Base-by-base conservation (phyloP, 92 coral and sea anemone species). In the Palythoa caribaeorum region DNA sequence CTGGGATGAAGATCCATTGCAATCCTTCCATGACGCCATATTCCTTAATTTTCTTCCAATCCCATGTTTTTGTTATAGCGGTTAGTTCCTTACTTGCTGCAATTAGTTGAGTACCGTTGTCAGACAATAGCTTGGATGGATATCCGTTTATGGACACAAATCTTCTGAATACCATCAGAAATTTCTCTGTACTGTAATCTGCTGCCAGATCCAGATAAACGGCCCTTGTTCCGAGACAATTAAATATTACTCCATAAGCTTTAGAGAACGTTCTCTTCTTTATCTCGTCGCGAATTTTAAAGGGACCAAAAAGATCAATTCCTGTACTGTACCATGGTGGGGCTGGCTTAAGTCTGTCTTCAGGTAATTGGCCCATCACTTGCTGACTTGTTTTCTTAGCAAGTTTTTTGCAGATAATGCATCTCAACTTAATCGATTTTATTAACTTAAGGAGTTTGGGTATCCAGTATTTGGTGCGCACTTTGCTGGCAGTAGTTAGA, bases 21-120 rank as follows among this genome's bases (percentile, higher is more conserved):
- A 92, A 28, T 65, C 92, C 94, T 57, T 86, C 86, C 50, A 71
- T 88, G 15, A 62, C 88, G 8, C 92, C 91, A 69, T 70, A 91
- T n/a, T 48, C 89, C 71, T 57, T 78, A 1, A 88, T 85, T 19
- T 83, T 76, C 47, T 89, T 70, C 78, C 78, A 71, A 52, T 84
- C 76, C 89, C 85, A 89, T 16, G 9, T 83, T n/a, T 89, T 52
- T 35, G 65, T 59, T 21, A 91, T 55, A 60, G 60, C 66, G 40
- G 74, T 76, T 37, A 91, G 66, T 55, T 92, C 94, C 40, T 88
- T 53, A 35, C 72, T 28, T 28, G 28, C 28, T 28, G 28, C 28
- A 28, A 28, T 28, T 28, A 28, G 28, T 28, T 28, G 28, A 28
- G 28, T 28, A 28, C 28, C 28, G 28, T 28, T 28, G 28, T 28